Conservation (phyloP, 2,888 invertebrate genomes). For the Melanostoma scalare region DNA sequence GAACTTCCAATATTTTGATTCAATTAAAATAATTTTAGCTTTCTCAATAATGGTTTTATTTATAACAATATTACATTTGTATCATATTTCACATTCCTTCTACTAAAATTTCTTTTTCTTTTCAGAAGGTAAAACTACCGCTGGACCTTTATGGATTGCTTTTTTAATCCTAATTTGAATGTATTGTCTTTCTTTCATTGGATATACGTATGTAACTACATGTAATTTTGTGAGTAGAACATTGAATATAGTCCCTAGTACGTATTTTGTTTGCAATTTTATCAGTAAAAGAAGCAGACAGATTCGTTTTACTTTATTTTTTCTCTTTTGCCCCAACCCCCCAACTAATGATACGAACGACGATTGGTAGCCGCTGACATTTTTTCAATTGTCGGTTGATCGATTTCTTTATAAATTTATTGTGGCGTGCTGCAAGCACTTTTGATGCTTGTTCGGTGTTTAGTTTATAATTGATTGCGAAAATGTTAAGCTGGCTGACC, state of each 20-base stretch:
- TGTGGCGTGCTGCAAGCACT: constrained; percentile 41
- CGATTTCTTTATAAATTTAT: constrained; percentile 65
- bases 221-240: constrained; percentile 56
- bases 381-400: constrained; percentile 68
- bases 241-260: constrained; percentile 16
- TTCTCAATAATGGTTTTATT: too few relatives aligned
- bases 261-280: constrained; percentile 35
- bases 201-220: background rate
- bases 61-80: background rate
- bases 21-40: too few relatives aligned
- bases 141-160: constrained; percentile 26
- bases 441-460: constrained; percentile 34
- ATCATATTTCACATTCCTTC: background rate
- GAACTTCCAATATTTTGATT: too few relatives aligned
- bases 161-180: constrained; percentile 2
- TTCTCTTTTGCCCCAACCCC: constrained; percentile 26
- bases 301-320: constrained; percentile 65
- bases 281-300: constrained; percentile 71
- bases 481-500: constrained; percentile 61
- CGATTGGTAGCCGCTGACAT: constrained; percentile 68
- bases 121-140: constrained; percentile 62
- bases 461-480: constrained; percentile 63
- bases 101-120: constrained; percentile 25
- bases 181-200: constrained; percentile 43
- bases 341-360: constrained; percentile 4